Conservation (phyloP, 2,797 vertebrate species). For the Falco rusticolus region DNA sequence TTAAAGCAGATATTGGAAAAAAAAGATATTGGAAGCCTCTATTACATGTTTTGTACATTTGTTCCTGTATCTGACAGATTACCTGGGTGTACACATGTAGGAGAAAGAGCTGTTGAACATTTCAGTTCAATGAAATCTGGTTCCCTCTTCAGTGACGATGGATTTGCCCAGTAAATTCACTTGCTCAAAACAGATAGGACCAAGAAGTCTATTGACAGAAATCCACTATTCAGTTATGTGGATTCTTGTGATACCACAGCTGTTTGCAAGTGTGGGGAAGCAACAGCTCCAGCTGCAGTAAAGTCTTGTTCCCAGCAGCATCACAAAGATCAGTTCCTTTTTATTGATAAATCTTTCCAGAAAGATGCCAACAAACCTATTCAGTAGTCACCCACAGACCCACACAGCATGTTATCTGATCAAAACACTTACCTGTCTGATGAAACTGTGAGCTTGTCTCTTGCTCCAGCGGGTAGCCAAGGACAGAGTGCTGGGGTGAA, state of each 20-base stretch:
- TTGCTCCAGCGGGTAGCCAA: constrained; percentile 74
- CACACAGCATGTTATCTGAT: neutral
- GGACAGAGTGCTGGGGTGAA: constrained; percentile 75
- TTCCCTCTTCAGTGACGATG: neutral
- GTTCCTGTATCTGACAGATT: neutral
- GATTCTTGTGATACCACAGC: neutral
- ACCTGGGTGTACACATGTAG: neutral
- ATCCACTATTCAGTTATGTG: neutral
- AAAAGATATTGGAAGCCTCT: no score
- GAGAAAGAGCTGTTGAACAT: neutral
- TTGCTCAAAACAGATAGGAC: neutral
- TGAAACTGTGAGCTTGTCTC: constrained; percentile 81
- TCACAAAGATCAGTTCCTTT: neutral
- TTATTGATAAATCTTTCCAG: neutral
- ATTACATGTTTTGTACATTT: neutral
- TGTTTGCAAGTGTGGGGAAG: neutral
- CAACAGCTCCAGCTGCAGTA: neutral
- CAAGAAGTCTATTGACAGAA: neutral
- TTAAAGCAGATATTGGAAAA: neutral
- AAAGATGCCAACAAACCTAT: neutral
- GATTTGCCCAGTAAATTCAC: neutral
- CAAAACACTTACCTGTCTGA: constrained; percentile 83
- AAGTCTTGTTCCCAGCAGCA: neutral
- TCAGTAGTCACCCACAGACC: neutral
- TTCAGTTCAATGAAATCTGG: neutral